Base-by-base conservation (phyloP, 2,113 vertebrate species). In the Centropus bengalensis region DNA sequence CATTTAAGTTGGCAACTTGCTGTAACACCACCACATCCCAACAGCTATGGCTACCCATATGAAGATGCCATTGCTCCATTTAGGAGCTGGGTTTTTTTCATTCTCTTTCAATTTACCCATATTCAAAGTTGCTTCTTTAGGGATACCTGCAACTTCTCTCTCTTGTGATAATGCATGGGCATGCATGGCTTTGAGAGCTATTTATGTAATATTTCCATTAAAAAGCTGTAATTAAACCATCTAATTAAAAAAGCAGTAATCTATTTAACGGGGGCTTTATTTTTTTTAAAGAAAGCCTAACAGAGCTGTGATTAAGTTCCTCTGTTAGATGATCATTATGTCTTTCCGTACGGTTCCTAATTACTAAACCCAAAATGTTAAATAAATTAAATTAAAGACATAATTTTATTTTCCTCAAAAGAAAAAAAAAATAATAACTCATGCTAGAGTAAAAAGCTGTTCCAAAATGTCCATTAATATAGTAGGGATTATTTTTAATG, bases 201-300 rank as follows among this genome's bases (percentile, higher is more conserved):
- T 97, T 97, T 96, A 95, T 96, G 96, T 95, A 96, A 97, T 97
- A 97, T 97, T 97, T 97, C 95, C 96, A 97, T 97, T 97, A 98
- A 97, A 86, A 95, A 96, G 96, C 84, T 96, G 77, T 97, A 98
- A 98, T 98, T 98, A 98, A 98, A 95, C 93, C 83, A 93, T 92
- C 95, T 97, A 97, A 97, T 98, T 95, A 96, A 98, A 97, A 96
- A 97, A 97, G 63, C 76, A 92, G 92, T 96, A 95, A 98, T 98
- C 97, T 96, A 96, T 96, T 98, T 97, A 97, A 95, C 87, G 70
- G 38, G 32, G 58, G 11, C n/a, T 14, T 33, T 70, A 58, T 55
- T 82, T 45, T 59, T 85, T 69, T 30, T 24, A 73, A 86, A 96
- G 69, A 95, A 92, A 84, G 49, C 77, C 70, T 97, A 88, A 44